Conservation (phyloP, 53 echinoderm and acorn worm genomes). For the Holothuria scabra region DNA sequence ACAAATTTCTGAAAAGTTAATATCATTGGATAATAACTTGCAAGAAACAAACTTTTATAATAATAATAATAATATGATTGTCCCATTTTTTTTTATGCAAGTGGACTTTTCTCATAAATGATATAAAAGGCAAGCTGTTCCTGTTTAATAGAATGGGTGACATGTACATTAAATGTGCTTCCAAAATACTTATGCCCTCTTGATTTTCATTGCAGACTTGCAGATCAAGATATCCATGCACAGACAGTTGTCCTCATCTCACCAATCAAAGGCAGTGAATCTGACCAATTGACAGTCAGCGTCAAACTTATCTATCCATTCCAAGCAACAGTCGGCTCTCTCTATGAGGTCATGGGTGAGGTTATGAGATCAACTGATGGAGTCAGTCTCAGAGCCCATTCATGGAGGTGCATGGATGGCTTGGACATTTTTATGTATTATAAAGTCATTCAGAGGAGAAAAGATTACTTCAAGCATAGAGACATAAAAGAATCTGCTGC, state of each 20-base stretch:
- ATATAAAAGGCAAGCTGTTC: too few relatives aligned
- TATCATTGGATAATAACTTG: too few relatives aligned
- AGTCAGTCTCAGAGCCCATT: conserved; percentile 8
- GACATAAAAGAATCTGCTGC: background rate
- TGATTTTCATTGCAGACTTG: background rate
- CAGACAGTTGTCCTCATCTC: conserved; percentile 22
- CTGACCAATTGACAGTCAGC: background rate
- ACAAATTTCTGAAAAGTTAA: too few relatives aligned
- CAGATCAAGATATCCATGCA: background rate
- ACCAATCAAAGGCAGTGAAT: background rate
- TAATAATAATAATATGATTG: too few relatives aligned
- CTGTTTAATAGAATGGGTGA: too few relatives aligned
- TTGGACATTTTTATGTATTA: conserved; percentile 34
- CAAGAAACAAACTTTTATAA: too few relatives aligned
- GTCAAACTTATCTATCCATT: conserved; percentile 29
- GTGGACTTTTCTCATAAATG: too few relatives aligned
- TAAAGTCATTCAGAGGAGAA: conserved; percentile 16
- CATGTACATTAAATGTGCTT: too few relatives aligned
- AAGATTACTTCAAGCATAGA: conserved; percentile 8
- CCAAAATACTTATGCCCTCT: background rate
- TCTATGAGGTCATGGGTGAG: conserved; percentile 45
- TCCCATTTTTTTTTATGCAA: too few relatives aligned
- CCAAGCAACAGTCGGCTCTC: conserved; percentile 23
- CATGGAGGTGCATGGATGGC: conserved; percentile 50
- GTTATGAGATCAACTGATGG: background rate